Evolutionary conservation across 2,113 vertebrate genomes (phyloP).

Genomic region (Hirundichthys speculiger): DNA sequence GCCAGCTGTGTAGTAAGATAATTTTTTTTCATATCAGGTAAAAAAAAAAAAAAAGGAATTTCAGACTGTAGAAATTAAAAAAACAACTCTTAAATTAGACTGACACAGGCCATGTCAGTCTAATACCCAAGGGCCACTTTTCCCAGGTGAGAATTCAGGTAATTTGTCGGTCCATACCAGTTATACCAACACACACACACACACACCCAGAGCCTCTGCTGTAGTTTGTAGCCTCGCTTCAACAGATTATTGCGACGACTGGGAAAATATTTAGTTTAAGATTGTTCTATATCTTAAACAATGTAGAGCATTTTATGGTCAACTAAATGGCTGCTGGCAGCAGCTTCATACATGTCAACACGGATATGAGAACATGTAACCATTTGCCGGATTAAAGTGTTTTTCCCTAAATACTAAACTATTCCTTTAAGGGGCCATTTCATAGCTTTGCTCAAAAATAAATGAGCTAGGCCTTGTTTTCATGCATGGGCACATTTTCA

Average conservation of each 20-base stretch:
- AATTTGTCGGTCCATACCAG: no score
- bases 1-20: no score
- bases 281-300: background rate
- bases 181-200: background rate
- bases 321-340: background rate
- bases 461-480: background rate
- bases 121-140: no score
- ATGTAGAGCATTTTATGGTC: background rate
- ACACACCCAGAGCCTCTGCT: constrained; percentile 11
- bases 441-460: background rate
- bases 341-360: background rate
- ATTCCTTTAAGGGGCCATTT: background rate
- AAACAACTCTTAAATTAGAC: no score
- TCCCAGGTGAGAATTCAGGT: no score
- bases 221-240: constrained; percentile 24
- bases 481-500: no score
- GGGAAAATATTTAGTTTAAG: no score
- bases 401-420: background rate
- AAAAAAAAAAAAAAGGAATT: no score
- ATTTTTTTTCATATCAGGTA: no score
- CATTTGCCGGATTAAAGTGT: background rate
- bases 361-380: no score
- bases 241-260: background rate
- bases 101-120: no score
- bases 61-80: no score